These are phyloP conservation scores for Canis aureus DNA, from an alignment of 2,113 vertebrate genomes.

Conservation along the genomic window DNA sequence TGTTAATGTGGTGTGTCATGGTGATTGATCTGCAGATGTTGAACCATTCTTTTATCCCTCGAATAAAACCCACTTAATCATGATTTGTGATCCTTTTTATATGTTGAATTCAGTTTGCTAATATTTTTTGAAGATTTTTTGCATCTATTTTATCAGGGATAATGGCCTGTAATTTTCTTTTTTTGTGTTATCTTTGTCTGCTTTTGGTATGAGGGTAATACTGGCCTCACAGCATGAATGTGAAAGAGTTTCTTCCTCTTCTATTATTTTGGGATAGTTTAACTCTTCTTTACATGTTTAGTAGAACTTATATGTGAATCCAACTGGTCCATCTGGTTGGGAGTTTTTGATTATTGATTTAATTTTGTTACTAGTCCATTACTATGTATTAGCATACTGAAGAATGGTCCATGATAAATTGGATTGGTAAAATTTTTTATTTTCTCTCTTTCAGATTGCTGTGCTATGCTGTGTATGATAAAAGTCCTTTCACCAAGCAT, in stretches of 20 bases:
- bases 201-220: not conserved
- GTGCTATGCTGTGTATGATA: constrained; percentile 1
- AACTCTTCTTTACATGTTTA: not conserved
- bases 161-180: not conserved
- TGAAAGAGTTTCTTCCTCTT: not conserved
- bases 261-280: not conserved
- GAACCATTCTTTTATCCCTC: not conserved
- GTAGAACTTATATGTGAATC: not conserved
- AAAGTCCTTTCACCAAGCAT: not conserved
- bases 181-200: not conserved
- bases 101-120: not conserved
- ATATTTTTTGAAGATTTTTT: not conserved
- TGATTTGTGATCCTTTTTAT: not conserved
- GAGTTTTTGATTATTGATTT: not conserved
- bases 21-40: not conserved
- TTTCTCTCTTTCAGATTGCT: constrained; percentile 32
- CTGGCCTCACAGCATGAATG: not conserved
- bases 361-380: not conserved
- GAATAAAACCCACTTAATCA: not conserved
- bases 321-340: not conserved
- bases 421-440: not conserved
- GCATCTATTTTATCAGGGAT: not conserved
- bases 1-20: no score
- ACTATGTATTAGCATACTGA: not conserved
- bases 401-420: not conserved